Conservation (phyloP, 2,888 invertebrate genomes). For the Tricholauxania praeusta region DNA sequence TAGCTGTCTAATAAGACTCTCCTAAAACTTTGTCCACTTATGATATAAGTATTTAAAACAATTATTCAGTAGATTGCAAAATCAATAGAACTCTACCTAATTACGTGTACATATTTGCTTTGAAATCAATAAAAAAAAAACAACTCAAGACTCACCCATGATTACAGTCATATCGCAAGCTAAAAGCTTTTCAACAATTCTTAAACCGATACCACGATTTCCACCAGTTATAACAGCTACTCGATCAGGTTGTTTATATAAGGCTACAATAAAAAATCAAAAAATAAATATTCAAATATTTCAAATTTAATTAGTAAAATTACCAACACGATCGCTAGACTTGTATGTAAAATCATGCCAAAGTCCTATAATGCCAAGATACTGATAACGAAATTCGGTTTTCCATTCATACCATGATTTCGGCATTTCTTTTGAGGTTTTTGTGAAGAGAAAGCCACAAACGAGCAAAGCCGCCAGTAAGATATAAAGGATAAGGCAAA, state of each 20-base stretch:
- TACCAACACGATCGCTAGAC: conserved; percentile 63
- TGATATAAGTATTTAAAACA: not conserved
- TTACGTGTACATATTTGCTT: not conserved
- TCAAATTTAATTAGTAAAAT: conserved; percentile 43
- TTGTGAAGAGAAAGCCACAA: conserved; percentile 61
- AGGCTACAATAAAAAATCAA: conserved; percentile 68
- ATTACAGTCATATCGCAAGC: conserved; percentile 83
- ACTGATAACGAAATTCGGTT: conserved; percentile 65
- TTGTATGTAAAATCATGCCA: conserved; percentile 60
- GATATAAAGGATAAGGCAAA: conserved; percentile 47
- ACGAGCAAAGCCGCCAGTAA: conserved; percentile 51
- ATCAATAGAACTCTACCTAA: conserved; percentile 1
- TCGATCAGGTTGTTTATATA: conserved; percentile 75
- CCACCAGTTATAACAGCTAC: conserved; percentile 89
- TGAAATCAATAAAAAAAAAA: not conserved
- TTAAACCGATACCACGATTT: conserved; percentile 84
- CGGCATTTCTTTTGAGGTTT: conserved; percentile 66
- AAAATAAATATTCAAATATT: conserved; percentile 2
- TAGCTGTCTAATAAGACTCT: too few species aligned
- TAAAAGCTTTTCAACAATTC: conserved; percentile 81
- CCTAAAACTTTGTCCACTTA: too few species aligned
- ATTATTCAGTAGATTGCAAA: not conserved
- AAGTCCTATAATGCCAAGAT: conserved; percentile 60
- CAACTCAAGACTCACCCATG: conserved; percentile 71
- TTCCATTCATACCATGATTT: conserved; percentile 66